Evolutionary conservation across 2,113 vertebrate genomes (phyloP).

Genomic region (Indri indri): DNA sequence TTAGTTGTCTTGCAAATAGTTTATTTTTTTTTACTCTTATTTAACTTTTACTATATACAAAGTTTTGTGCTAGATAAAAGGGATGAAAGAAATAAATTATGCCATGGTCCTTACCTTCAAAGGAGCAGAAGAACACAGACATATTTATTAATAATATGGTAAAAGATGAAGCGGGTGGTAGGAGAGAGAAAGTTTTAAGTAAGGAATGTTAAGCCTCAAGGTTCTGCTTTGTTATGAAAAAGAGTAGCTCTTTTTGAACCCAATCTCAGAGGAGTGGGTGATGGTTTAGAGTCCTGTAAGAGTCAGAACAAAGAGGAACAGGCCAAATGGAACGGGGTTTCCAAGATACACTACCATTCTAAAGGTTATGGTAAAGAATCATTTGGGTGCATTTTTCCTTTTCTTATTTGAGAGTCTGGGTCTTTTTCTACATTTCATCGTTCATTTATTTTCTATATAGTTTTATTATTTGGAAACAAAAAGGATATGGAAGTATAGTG

Average conservation of each 20-base stretch:
- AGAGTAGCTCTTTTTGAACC: neutral
- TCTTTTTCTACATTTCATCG: neutral
- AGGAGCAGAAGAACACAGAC: neutral
- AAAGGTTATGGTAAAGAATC: neutral
- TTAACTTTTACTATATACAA: constrained; percentile 12
- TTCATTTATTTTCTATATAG: neutral
- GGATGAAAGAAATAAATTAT: neutral
- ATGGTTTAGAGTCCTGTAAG: neutral
- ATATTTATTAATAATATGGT: neutral
- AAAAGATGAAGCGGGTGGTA: neutral
- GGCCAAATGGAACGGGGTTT: neutral
- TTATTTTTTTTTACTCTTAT: constrained; percentile 28
- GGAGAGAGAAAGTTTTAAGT: neutral
- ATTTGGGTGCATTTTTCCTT: neutral
- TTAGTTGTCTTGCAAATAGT: neutral
- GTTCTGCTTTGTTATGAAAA: neutral
- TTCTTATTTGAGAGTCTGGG: neutral
- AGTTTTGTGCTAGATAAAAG: neutral
- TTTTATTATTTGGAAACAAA: constrained; percentile 10
- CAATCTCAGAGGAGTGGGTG: neutral
- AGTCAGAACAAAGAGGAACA: neutral
- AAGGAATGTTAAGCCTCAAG: neutral
- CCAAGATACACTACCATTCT: neutral
- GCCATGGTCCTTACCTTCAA: neutral
- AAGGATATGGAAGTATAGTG: neutral